phyloP scores from a whole-genome alignment of 2,888 invertebrate species.

The Koerneria pararmatus region DNA sequence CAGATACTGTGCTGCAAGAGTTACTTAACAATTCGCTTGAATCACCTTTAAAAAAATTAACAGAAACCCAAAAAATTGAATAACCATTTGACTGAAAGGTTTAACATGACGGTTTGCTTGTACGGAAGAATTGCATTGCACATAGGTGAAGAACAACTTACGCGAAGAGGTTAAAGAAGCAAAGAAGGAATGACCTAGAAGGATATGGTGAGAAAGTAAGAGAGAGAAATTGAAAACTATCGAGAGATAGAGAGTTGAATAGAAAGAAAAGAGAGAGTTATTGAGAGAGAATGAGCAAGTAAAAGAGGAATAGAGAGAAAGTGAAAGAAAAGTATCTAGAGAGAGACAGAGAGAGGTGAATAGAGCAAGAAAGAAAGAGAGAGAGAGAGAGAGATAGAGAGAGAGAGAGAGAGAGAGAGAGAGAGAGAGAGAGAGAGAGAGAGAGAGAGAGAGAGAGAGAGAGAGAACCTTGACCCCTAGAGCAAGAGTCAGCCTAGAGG shows the following conservation, averaged over 20 bases:
- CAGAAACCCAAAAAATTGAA: too few species aligned
- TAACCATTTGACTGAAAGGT: too few species aligned
- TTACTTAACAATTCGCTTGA: too few species aligned
- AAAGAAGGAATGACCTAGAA: background rate
- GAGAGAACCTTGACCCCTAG: constrained; percentile 4
- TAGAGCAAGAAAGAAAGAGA: background rate
- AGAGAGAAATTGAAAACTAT: background rate
- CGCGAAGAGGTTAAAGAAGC: background rate
- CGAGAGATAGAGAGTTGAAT: background rate
- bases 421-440: background rate
- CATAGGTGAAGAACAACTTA: too few species aligned
- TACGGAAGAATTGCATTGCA: too few species aligned
- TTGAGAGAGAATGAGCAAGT: background rate
- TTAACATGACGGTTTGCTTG: too few species aligned
- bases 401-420: background rate
- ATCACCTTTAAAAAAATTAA: too few species aligned
- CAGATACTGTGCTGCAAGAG: too few species aligned
- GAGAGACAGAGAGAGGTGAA: background rate
- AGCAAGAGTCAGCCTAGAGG: too few species aligned
- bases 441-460: background rate
- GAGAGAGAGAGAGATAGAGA: background rate
- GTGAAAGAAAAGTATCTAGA: background rate
- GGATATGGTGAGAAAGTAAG: background rate
- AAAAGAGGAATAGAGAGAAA: background rate
- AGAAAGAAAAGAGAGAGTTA: background rate